phyloP scores from a whole-genome alignment of 35 echinoderm and acorn worm genomes.

The Diadema setosum region DNA sequence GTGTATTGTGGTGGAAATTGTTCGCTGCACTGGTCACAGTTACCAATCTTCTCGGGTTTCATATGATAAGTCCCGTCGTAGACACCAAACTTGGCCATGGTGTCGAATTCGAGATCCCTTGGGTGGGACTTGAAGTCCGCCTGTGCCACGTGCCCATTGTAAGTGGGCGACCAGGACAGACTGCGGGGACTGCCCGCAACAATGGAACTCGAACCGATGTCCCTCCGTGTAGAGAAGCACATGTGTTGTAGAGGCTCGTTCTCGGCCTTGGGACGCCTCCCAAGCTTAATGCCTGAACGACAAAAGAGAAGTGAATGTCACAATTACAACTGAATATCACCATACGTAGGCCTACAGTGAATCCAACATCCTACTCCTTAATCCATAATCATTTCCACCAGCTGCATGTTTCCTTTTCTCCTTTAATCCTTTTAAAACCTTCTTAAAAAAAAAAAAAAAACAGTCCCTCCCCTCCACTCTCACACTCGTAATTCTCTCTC shows the following conservation, averaged over 20 bases:
- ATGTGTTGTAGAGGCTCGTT: conserved; percentile 75
- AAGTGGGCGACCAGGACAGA: neutral
- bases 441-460: too few species aligned
- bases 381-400: neutral
- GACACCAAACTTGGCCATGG: neutral
- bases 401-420: too few species aligned
- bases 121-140: neutral
- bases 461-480: too few species aligned
- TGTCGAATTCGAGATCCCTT: neutral
- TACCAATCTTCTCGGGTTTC: neutral
- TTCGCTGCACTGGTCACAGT: neutral
- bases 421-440: too few species aligned
- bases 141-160: neutral
- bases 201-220: neutral
- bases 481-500: too few species aligned
- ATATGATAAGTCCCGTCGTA: neutral
- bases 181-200: neutral
- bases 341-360: neutral
- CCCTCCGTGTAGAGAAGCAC: conserved; percentile 17
- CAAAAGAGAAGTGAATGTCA: neutral
- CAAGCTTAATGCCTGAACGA: conserved; percentile 89
- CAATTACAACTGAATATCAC: neutral
- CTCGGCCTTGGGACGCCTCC: conserved; percentile 85
- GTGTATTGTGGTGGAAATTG: neutral
- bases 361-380: neutral